phyloP scores from a whole-genome alignment of 2,797 vertebrate species.

The Eospalax fontanierii region DNA sequence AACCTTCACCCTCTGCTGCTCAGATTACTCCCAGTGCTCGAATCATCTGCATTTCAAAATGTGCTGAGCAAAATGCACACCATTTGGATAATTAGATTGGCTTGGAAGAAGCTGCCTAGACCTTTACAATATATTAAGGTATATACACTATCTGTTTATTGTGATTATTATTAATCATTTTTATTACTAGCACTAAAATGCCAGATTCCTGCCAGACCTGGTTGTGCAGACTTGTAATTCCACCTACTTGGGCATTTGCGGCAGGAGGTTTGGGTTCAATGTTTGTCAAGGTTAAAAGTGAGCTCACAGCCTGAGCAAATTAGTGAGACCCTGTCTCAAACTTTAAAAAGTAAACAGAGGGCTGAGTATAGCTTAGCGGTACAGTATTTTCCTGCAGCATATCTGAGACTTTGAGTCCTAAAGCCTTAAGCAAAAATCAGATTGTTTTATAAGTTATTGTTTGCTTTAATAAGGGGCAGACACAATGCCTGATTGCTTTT shows the following conservation, averaged over 20 bases:
- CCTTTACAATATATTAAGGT: not conserved
- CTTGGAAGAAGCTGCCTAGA: not conserved
- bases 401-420: not conserved
- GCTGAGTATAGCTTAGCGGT: not conserved
- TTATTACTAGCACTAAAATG: not conserved
- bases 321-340: not conserved
- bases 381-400: not conserved
- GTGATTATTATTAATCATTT: no score
- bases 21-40: slow-evolving; percentile 2
- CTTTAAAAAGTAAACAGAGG: not conserved
- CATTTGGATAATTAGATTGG: not conserved
- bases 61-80: slow-evolving; percentile 10
- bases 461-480: slow-evolving; percentile 25
- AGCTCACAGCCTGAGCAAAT: not conserved
- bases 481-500: not conserved
- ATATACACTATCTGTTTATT: not conserved
- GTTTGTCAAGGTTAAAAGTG: not conserved
- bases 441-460: not conserved
- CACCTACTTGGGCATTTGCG: not conserved
- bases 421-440: not conserved
- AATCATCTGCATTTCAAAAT: slow-evolving; percentile 7
- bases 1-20: not conserved
- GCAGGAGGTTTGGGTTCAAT: not conserved
- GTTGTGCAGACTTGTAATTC: not conserved
- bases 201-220: not conserved